phyloP scores from a whole-genome alignment of 2,113 vertebrate genomes.

The Patagioenas fasciata region DNA sequence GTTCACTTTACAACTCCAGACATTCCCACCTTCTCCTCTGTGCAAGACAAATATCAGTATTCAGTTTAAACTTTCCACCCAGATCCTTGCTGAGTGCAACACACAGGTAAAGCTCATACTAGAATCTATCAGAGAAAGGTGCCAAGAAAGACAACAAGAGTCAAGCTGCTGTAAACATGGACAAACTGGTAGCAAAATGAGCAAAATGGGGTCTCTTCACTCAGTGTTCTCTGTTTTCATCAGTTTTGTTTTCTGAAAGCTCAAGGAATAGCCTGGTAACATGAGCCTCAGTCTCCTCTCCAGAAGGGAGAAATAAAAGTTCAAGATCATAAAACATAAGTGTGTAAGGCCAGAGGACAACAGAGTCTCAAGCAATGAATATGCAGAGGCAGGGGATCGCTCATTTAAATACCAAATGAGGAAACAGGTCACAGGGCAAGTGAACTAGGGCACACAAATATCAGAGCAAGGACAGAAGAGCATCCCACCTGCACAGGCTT shows the following conservation, averaged over 20 bases:
- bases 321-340: neutral
- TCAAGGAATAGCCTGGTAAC: neutral
- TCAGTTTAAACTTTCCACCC: neutral
- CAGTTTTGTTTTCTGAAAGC: neutral
- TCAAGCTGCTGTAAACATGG: neutral
- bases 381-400: neutral
- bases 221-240: neutral
- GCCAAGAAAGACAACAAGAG: neutral
- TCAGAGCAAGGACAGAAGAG: neutral
- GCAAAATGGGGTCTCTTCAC: neutral
- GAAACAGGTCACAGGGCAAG: neutral
- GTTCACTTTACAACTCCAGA: neutral
- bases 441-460: neutral
- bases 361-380: rapidly evolving
- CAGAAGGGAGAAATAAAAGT: neutral
- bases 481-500: constrained; percentile 66
- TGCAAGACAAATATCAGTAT: neutral
- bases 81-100: neutral
- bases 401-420: neutral
- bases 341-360: neutral
- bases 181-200: neutral
- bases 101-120: neutral
- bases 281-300: neutral
- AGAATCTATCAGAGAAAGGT: neutral
- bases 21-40: neutral